Conservation (phyloP, 2,797 vertebrate genomes). For the Jordanella pulchra region DNA sequence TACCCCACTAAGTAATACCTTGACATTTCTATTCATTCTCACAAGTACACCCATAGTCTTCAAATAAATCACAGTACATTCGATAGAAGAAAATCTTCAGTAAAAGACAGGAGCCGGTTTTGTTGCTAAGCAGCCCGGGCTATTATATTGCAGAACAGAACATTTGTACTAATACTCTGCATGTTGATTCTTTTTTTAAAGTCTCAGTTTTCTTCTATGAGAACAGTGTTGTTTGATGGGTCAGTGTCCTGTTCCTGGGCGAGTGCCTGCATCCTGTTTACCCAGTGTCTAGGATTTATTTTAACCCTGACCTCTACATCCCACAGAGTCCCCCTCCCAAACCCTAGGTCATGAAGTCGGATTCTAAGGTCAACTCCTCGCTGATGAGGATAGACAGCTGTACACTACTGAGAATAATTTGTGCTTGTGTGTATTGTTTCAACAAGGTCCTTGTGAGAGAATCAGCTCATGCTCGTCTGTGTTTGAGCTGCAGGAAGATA, state of each 20-base stretch:
- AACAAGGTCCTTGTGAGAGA: constrained; percentile 35
- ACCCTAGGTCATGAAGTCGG: constrained; percentile 40
- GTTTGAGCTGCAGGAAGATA: constrained; percentile 57
- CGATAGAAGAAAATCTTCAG: constrained; percentile 22
- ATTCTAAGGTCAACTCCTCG: constrained; percentile 38
- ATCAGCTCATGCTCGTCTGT: constrained; percentile 15
- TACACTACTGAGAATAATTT: constrained; percentile 45
- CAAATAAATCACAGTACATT: constrained; percentile 48
- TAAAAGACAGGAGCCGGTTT: constrained; percentile 29
- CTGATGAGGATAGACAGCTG: constrained; percentile 74
- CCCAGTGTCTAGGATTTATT: constrained; percentile 62
- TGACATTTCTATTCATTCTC: constrained; percentile 30
- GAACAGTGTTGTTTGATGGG: constrained; percentile 53
- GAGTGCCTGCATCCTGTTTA: constrained; percentile 72
- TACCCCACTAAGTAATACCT: constrained; percentile 13
- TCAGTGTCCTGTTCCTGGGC: constrained; percentile 56
- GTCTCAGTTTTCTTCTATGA: constrained; percentile 11
- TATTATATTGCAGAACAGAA: constrained; percentile 36
- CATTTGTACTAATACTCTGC: constrained; percentile 23
- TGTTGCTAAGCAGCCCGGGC: constrained; percentile 65
- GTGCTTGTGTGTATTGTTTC: constrained; percentile 42
- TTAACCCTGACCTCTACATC: constrained; percentile 58
- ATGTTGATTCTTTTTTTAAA: constrained; percentile 19
- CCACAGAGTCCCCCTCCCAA: not conserved
- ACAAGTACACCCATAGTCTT: constrained; percentile 26